These are phyloP conservation scores for Axinella damicornis DNA, from an alignment of 37 sponge, comb jelly and placozoan genomes.

Conservation along the genomic window DNA sequence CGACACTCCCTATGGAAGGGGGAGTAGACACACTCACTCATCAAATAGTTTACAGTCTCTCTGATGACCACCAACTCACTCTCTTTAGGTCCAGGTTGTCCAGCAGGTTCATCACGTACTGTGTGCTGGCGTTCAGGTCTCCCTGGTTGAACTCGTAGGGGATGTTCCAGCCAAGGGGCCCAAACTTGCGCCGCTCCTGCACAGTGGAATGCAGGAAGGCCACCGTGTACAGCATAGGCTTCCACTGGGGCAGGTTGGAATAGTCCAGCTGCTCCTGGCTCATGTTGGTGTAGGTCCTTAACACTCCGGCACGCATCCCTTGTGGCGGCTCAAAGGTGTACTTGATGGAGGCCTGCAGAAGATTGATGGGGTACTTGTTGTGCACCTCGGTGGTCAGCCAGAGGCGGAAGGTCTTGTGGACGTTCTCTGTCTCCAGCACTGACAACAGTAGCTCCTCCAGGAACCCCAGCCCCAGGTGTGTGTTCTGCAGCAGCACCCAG, in stretches of 20 bases:
- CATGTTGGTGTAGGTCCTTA: constrained; percentile 94
- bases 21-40: too few relatives aligned
- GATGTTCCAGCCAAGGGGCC: constrained; percentile 98
- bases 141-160: constrained; percentile 99
- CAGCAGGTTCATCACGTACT: constrained; percentile 94
- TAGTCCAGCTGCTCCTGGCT: constrained; percentile 97
- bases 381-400: constrained; percentile 99
- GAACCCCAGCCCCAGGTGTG: constrained; percentile 94
- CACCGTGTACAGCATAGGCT: constrained; percentile 95
- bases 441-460: constrained; percentile 91
- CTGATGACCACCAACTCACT: constrained; percentile 34
- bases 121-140: constrained; percentile 89
- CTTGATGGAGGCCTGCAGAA: constrained; percentile 96
- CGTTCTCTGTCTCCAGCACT: constrained; percentile 91
- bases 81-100: constrained; percentile 95
- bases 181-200: constrained; percentile 97
- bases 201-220: constrained; percentile 99
- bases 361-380: constrained; percentile 95
- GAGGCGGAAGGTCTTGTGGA: constrained; percentile 90
- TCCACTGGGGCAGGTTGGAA: constrained; percentile 97
- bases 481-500: constrained; percentile 98
- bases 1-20: constrained; percentile 79
- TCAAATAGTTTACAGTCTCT: too few relatives aligned
- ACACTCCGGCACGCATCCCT: constrained; percentile 98
- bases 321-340: constrained; percentile 99